A percentile compares a stretch with the other conserved stretches of the same genome.
Conservation (phyloP, 2,797 vertebrate genomes). For the Chromis chromis region DNA sequence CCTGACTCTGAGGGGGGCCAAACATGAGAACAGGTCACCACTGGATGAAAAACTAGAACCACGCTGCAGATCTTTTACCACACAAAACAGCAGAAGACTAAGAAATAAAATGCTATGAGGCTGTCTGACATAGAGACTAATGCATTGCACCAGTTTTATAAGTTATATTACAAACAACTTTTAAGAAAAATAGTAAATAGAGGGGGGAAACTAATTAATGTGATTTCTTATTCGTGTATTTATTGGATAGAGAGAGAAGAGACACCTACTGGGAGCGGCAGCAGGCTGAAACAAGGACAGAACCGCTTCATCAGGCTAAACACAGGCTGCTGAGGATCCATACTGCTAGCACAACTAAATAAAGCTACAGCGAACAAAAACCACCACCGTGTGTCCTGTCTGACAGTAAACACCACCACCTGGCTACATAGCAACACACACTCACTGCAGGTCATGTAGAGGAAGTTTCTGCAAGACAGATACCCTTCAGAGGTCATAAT, state of each 20-base stretch:
- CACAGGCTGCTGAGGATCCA: slow-evolving; percentile 82
- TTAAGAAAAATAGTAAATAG: background rate
- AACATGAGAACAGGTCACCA: slow-evolving; percentile 56
- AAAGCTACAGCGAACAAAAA: slow-evolving; percentile 22
- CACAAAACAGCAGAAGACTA: slow-evolving; percentile 18
- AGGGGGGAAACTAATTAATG: background rate
- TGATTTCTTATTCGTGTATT: background rate
- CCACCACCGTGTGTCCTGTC: slow-evolving; percentile 18
- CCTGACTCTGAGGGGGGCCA: slow-evolving; percentile 87
- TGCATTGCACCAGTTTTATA: background rate
- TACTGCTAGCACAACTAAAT: slow-evolving; percentile 62
- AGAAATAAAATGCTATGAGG: slow-evolving; percentile 13
- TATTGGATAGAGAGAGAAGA: slow-evolving; percentile 17
- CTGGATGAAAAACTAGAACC: slow-evolving; percentile 40
- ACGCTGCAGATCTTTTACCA: slow-evolving; percentile 24
- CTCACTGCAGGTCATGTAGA: slow-evolving; percentile 1
- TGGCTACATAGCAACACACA: slow-evolving; percentile 39
- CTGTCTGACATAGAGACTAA: background rate
- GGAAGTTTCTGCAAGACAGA: slow-evolving; percentile 36
- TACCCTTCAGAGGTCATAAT: slow-evolving; percentile 57
- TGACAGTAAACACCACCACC: slow-evolving; percentile 25
- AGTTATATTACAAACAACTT: background rate
- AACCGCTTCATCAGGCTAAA: slow-evolving; percentile 90
- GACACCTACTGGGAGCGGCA: slow-evolving; percentile 86
- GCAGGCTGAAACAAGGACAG: slow-evolving; percentile 89